Conservation (phyloP, 2,797 vertebrate species). For the Trichosurus vulpecula region DNA sequence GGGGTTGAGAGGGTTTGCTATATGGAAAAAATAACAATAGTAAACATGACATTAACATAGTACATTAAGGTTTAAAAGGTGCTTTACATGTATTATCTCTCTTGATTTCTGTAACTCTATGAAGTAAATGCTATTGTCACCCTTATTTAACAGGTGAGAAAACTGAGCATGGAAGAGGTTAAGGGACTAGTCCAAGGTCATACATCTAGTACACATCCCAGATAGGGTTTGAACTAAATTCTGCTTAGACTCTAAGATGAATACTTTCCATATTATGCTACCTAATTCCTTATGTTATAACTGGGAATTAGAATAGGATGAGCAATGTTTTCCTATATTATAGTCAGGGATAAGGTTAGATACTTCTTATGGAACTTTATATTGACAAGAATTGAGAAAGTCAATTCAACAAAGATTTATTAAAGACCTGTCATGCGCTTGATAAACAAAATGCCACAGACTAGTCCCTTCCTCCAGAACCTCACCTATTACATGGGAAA, state of each 20-base stretch:
- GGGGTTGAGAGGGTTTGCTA: background rate
- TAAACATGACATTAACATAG: background rate
- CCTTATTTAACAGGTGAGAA: background rate
- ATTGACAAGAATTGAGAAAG: background rate
- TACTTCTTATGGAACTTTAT: background rate
- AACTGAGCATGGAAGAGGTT: background rate
- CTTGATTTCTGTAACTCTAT: background rate
- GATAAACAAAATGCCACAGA: background rate
- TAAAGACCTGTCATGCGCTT: background rate
- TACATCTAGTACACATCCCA: background rate
- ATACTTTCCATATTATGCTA: background rate
- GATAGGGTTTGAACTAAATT: background rate
- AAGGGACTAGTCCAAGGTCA: background rate
- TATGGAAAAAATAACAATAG: background rate
- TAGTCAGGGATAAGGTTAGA: background rate
- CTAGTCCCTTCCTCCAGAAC: background rate
- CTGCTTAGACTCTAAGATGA: background rate
- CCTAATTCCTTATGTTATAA: background rate
- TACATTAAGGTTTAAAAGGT: background rate
- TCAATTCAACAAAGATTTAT: background rate
- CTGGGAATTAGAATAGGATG: background rate
- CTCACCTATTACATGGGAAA: background rate
- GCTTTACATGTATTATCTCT: background rate
- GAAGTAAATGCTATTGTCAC: background rate
- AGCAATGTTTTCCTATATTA: background rate